Evolutionary conservation across 2,797 vertebrate species (phyloP), one percentile per base, ranked within the genome.

Genomic region (Gymnoscopelus microlampas): DNA sequence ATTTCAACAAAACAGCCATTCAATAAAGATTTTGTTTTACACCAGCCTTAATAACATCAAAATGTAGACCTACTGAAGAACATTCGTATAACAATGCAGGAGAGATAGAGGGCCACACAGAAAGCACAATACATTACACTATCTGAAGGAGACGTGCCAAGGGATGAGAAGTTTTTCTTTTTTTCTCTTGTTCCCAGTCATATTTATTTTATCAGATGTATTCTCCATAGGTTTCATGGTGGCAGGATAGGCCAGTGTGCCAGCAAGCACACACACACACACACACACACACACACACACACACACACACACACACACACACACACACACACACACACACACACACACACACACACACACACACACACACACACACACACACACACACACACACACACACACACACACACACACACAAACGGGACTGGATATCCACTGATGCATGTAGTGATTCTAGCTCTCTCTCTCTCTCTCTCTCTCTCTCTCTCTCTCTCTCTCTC

Each of bases 191-290:
- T 55, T 53, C 83, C 80, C 66, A 80, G 83, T 94, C 91, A 93
- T 93, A 89, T 93, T 92, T 93, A 90, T 94, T 94, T 94, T 82
- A 93, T 91, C 83, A 91, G 80, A 62, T 80, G 82, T 86, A 90
- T 88, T 90, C 87, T 93, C 91, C 74, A 82, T 83, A 88, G 88
- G 83, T 78, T 84, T 85, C 84, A 82, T 15, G 77, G 84, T 90
- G 85, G 87, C 87, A 84, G 88, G 85, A 89, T 87, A 79, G 81
- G 84, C 82, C 80, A 78, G 85, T 44, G 77, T 79, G 83, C 80
- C 89, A 82, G 89, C 87, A 88, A 81, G 85, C 77, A 69, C 82
- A 83, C 80, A 73, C 80, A 60, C 23, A 78, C 70, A 79, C 77
- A 84, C 73, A 73, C 71, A 5, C 19, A 48, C 15, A 4, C 32